Base-by-base conservation (phyloP, 1,140 invertebrate species). In the Heliothis subflexa region DNA sequence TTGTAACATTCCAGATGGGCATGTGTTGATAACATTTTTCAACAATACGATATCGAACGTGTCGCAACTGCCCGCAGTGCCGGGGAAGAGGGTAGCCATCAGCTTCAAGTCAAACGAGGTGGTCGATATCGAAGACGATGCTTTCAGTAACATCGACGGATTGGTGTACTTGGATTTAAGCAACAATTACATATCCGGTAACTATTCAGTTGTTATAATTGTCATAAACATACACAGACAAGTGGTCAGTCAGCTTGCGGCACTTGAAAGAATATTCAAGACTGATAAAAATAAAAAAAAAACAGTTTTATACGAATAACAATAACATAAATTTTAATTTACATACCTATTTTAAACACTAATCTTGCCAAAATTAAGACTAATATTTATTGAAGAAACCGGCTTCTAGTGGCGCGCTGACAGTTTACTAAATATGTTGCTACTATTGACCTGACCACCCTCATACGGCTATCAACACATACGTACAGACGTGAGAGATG, bases 111-210 rank as follows among this genome's bases (percentile, higher is more conserved):
- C 85, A 5, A 96, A 96, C 80, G 86, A 90, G 49, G 94, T 97
- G 33, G 87, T 90, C 57, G 93, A 95, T 61, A 96, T 98, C 64
- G 95, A 96, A 21, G 88, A 95, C 33, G 93, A 93, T 1, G 95
- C 96, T 0, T 97, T 98, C 84, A 95, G 95, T 81, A 94, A 96
- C 81, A 93, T 97, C 10, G 91, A 93, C n/a, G 95, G 95, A 77
- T 89, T 98, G n/a, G 94, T 95, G 16, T 96, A 96, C 76, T 90
- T 98, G 54, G 97, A 97, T 90, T 89, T 98, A 70, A 97, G 97
- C 91, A 95, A 96, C 83, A 98, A 98, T 88, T 84, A 93, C 45
- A 89, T 98, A 3, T 95, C 95, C 86, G 95, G 96, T 95, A 95
- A 13, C 78, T 79, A 54, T 64, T 11, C 10, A 62, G 49, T 49